phyloP scores from a whole-genome alignment of 2,888 invertebrate species.

The Habrosyne pyritoides region DNA sequence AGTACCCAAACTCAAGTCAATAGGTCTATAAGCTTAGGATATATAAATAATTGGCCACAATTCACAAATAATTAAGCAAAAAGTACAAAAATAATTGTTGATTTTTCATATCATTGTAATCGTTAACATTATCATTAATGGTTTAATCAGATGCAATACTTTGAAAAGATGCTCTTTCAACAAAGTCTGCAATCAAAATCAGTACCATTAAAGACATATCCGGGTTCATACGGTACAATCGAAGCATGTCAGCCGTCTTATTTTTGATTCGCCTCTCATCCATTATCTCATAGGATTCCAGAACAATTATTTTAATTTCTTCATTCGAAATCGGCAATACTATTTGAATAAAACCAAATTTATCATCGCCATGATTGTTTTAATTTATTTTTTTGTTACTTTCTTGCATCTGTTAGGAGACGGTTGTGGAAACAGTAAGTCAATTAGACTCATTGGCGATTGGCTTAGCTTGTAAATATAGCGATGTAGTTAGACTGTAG shows the following conservation, averaged over 20 bases:
- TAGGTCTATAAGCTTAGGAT: conserved; percentile 4
- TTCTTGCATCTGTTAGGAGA: conserved; percentile 84
- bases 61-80: conserved; percentile 3
- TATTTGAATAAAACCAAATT: conserved; percentile 49
- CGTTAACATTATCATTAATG: not conserved
- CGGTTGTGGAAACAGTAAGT: conserved; percentile 84
- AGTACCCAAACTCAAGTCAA: conserved; percentile 13
- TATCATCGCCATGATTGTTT: conserved; percentile 71
- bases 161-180: not conserved
- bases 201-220: conserved; percentile 15
- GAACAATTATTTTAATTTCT: conserved; percentile 29
- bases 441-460: conserved; percentile 73
- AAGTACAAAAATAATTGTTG: not conserved
- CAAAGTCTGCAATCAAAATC: not conserved
- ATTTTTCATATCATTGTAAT: not conserved
- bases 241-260: conserved; percentile 45
- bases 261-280: conserved; percentile 33
- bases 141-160: not conserved
- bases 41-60: not conserved
- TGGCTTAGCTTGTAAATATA: conserved; percentile 74
- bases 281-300: conserved; percentile 28
- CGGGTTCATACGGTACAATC: conserved; percentile 27
- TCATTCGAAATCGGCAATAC: conserved; percentile 56
- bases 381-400: conserved; percentile 78
- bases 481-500: conserved; percentile 58